Evolutionary conservation across 2,888 invertebrate species (phyloP), one percentile per base, ranked within the genome.

Genomic region (Xestia sexstrigata): DNA sequence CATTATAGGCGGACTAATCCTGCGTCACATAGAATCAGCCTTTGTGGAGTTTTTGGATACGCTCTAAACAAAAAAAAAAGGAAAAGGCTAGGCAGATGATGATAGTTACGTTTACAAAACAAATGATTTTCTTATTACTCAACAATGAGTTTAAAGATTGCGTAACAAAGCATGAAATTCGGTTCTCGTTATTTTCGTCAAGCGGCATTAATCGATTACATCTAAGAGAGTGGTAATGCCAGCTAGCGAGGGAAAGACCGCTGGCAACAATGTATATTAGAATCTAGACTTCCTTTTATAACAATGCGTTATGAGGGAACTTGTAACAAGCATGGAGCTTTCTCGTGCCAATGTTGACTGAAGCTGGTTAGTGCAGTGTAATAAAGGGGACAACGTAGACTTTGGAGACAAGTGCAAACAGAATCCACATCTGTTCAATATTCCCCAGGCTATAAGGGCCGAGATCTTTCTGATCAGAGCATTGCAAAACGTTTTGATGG

Each of bases 331-430:
- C 76, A 65, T 72, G 78, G 74, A 81, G 84, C 79, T 87, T 66
- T 87, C 83, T 76, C 78, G 77, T 68, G 83, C 88, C 86, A 92
- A 90, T 91, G 90, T 93, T 92, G 90, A 89, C 89, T 82, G 84
- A 91, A 87, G 86, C 86, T 82, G 87, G 85, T 79, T 87, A 89
- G 85, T 84, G 83, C 85, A 78, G 67, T 81, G 76, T 89, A 91
- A 92, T 92, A 92, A 89, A 91, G 81, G 88, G 87, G 90, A 87
- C 87, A 84, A 86, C 58, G 83, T 82, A 78, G 81, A 87, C 88
- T 87, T 83, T 77, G 81, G 82, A 76, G 84, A 86, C 85, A 79
- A 85, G 78, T 79, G 88, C 90, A 89, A 91, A 91, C 90, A 91
- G 87, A 62, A 85, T 75, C 74, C 81, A 81, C 88, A 89, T 89